Evolutionary conservation across 1,140 invertebrate species (phyloP).

Genomic region (Psilanteris sp.): DNA sequence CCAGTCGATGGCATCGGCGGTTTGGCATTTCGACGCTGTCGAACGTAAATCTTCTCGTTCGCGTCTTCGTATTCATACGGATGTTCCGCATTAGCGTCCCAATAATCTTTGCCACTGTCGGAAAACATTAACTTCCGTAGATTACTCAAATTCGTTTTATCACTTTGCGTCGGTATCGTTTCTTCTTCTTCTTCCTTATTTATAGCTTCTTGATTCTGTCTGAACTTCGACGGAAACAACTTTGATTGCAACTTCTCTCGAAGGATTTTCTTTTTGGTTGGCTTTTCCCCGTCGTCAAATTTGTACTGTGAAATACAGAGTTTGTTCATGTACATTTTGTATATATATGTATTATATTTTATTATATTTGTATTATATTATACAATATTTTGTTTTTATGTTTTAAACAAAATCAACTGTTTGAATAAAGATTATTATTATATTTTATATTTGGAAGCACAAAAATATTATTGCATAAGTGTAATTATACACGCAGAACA

Average conservation of each 20-base stretch:
- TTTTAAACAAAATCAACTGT: no score
- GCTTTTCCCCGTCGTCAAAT: no score
- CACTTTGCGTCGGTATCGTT: constrained; percentile 5
- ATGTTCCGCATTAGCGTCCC: constrained; percentile 46
- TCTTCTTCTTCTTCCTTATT: no score
- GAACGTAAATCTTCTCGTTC: constrained; percentile 27
- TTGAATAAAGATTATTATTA: no score
- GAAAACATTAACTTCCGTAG: constrained; percentile 37
- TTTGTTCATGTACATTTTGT: no score
- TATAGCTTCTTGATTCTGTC: constrained; percentile 2
- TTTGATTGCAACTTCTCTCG: constrained; percentile 13
- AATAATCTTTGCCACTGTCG: constrained; percentile 21
- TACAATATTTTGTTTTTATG: no score
- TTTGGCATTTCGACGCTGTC: constrained; percentile 62
- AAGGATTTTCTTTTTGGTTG: constrained; percentile 9
- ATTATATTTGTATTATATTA: no score
- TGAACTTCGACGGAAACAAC: constrained; percentile 9
- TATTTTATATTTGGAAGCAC: no score
- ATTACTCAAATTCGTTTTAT: constrained; percentile 21
- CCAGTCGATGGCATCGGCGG: constrained; percentile 78
- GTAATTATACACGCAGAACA: no score
- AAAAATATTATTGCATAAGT: no score
- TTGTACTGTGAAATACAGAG: no score
- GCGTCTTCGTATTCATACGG: constrained; percentile 38
- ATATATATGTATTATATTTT: no score